Conservation (phyloP, 2,888 invertebrate genomes). For the Cinara cedri region DNA sequence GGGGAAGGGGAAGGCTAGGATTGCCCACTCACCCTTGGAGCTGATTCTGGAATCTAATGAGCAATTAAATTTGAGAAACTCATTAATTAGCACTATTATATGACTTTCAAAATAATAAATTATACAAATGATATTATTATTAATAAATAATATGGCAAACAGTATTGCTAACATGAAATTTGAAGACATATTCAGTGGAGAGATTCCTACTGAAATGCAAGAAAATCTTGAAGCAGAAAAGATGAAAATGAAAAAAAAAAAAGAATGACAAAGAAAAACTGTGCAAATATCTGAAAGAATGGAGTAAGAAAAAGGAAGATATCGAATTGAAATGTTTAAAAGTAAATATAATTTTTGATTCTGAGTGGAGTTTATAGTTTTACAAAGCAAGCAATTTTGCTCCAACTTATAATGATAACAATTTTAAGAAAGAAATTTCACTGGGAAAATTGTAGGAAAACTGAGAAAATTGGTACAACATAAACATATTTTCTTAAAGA, state of each 20-base stretch:
- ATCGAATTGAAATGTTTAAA: slow-evolving; percentile 89
- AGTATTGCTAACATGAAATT: slow-evolving; percentile 67
- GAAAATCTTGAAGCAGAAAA: slow-evolving; percentile 70
- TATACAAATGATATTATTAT: background rate
- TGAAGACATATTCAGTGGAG: slow-evolving; percentile 81
- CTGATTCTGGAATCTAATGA: too few relatives aligned
- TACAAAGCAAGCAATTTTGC: too few relatives aligned
- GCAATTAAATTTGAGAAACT: background rate
- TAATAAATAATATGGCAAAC: slow-evolving; percentile 58
- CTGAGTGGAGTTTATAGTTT: too few relatives aligned
- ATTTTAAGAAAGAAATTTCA: too few relatives aligned
- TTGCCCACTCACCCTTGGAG: too few relatives aligned
- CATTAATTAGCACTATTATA: background rate
- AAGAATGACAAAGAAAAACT: slow-evolving; percentile 72
- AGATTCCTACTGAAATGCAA: slow-evolving; percentile 68
- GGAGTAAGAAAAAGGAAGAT: slow-evolving; percentile 89
- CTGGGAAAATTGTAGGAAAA: too few relatives aligned
- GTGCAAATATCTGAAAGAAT: slow-evolving; percentile 76
- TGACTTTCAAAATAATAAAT: background rate
- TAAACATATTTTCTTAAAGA: too few relatives aligned
- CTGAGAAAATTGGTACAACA: too few relatives aligned
- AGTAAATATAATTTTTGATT: slow-evolving; percentile 63
- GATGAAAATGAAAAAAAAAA: slow-evolving; percentile 66
- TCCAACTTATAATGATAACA: too few relatives aligned
- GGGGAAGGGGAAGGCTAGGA: too few relatives aligned